A percentile compares a stretch with the other conserved stretches of the same genome.
These are phyloP conservation scores for Cygnus olor DNA, from an alignment of 2,797 vertebrate genomes.

Conservation along the genomic window DNA sequence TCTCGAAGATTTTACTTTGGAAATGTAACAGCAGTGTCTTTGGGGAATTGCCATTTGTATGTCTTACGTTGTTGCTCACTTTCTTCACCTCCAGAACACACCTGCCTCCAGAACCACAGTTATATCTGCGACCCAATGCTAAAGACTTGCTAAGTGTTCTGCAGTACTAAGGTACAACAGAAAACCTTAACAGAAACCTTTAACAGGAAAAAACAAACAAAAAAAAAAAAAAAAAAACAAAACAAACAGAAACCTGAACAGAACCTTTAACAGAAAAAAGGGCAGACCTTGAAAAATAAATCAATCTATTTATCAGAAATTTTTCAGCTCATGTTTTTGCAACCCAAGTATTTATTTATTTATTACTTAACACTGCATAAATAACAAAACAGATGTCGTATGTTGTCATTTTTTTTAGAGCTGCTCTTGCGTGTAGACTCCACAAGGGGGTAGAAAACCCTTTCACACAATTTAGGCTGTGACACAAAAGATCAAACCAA, in stretches of 20 bases:
- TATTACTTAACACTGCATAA: rapidly evolving
- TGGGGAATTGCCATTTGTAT: neutral
- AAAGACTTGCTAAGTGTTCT: neutral
- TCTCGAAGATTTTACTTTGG: neutral
- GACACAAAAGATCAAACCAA: neutral
- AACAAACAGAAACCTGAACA: too few species aligned
- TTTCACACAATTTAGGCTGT: neutral
- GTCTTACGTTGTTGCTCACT: neutral
- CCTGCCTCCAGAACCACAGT: neutral
- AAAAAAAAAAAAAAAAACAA: too few species aligned
- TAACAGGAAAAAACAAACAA: too few species aligned
- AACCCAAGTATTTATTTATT: neutral
- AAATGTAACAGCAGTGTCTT: neutral
- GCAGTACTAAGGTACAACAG: neutral
- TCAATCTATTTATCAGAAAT: neutral
- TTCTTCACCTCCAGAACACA: neutral
- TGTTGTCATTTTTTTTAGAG: neutral
- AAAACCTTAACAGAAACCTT: neutral
- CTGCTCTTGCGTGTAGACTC: neutral
- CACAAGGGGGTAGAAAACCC: slow-evolving; percentile 32
- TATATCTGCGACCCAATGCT: neutral
- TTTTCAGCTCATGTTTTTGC: neutral
- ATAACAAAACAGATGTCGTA: neutral
- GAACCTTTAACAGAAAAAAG: neutral
- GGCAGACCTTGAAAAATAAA: neutral